These are phyloP conservation scores for Siniperca knerii DNA, from an alignment of 2,113 vertebrate genomes.

Conservation along the genomic window DNA sequence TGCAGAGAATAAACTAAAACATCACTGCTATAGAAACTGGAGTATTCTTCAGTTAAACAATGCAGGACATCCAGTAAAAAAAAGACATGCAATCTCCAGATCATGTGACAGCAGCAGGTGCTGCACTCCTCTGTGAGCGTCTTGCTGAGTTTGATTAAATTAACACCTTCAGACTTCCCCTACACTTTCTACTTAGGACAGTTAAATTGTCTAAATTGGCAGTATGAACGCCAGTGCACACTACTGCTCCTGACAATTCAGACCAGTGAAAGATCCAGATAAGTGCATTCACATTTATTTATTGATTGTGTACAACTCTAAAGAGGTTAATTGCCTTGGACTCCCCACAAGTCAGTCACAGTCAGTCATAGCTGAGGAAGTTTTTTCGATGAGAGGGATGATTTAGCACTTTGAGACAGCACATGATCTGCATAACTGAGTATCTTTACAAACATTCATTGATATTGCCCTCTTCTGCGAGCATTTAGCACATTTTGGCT, in stretches of 20 bases:
- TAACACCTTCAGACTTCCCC: conserved; percentile 55
- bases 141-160: conserved; percentile 51
- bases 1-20: not conserved
- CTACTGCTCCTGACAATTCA: conserved; percentile 7
- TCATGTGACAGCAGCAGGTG: conserved; percentile 48
- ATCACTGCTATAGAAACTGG: not conserved
- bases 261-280: not conserved
- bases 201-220: conserved; percentile 12
- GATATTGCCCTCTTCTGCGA: not conserved
- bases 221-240: not conserved
- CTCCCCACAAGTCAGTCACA: not conserved
- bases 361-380: not conserved
- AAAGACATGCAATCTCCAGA: conserved; percentile 6
- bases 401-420: not conserved
- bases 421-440: not conserved
- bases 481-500: not conserved
- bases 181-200: conserved; percentile 11
- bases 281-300: not conserved
- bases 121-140: conserved; percentile 21
- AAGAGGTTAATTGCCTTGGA: not conserved
- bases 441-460: not conserved
- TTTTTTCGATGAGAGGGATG: not conserved
- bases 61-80: not conserved
- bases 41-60: not conserved
- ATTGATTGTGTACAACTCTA: not conserved